Conservation (phyloP, 2,113 vertebrate species). For the Oreochromis tanganicae region DNA sequence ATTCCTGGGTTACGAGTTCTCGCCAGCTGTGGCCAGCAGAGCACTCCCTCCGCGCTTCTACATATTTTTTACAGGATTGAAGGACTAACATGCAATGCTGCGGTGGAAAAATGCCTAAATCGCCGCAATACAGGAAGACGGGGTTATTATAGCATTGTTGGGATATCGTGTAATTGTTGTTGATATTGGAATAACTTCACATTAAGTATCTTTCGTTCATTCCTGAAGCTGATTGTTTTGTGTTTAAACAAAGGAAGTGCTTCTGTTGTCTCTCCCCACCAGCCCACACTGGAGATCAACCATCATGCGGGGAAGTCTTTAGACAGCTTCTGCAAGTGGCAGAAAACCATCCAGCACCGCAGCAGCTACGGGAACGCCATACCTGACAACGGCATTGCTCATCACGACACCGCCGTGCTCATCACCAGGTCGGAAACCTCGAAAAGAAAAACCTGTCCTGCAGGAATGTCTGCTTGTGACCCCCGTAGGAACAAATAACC, state of each 20-base stretch:
- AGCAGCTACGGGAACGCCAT: slow-evolving; percentile 92
- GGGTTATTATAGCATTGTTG: neutral
- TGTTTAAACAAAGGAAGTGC: neutral
- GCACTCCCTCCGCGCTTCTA: slow-evolving; percentile 34
- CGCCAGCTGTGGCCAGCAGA: slow-evolving; percentile 60
- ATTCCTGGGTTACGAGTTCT: slow-evolving; percentile 67
- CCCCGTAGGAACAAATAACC: neutral
- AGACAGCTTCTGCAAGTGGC: slow-evolving; percentile 99
- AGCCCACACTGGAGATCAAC: slow-evolving; percentile 95
- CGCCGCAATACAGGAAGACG: neutral
- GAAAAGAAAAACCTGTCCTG: neutral
- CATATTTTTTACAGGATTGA: neutral
- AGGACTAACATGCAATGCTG: neutral
- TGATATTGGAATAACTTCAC: neutral
- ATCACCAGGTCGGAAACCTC: slow-evolving; percentile 84
- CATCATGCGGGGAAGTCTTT: slow-evolving; percentile 96
- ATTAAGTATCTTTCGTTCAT: neutral
- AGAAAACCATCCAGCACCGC: slow-evolving; percentile 93
- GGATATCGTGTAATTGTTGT: neutral
- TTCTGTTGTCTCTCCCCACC: slow-evolving; percentile 13
- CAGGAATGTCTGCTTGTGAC: neutral
- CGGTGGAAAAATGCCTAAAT: slow-evolving; percentile 4
- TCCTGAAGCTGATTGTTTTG: neutral
- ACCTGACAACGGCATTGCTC: slow-evolving; percentile 92
- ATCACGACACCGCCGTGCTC: slow-evolving; percentile 94